Evolutionary conservation across 2,797 vertebrate species (phyloP).

Genomic region (Perodicticus potto): DNA sequence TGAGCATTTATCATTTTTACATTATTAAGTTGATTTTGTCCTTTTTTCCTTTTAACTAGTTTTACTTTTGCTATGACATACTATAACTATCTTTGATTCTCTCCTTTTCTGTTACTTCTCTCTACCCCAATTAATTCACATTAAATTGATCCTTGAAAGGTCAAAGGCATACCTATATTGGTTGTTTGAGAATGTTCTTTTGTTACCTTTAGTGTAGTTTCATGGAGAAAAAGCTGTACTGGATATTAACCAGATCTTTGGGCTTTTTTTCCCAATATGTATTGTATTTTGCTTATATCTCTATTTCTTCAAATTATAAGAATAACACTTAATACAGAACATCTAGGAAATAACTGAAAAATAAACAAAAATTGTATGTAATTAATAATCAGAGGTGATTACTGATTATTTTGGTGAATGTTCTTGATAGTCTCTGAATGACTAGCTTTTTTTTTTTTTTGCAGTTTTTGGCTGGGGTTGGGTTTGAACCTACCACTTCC

Average conservation of each 20-base stretch:
- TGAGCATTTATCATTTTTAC: not conserved
- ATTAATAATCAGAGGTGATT: not conserved
- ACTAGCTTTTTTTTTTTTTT: not conserved
- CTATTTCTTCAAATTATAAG: not conserved
- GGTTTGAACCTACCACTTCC: too few relatives aligned
- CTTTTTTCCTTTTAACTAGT: not conserved
- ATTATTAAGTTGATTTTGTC: not conserved
- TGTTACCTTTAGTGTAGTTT: constrained; percentile 20
- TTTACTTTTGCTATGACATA: not conserved
- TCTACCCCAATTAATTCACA: not conserved
- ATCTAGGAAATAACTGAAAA: not conserved
- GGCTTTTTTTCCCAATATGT: constrained; percentile 16
- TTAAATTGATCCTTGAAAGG: constrained; percentile 20
- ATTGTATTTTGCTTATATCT: constrained; percentile 13
- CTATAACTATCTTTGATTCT: not conserved
- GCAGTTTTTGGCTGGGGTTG: too few relatives aligned
- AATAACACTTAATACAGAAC: not conserved
- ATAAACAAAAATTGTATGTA: not conserved
- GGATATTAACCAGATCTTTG: not conserved
- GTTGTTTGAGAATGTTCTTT: constrained; percentile 3
- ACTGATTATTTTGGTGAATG: not conserved
- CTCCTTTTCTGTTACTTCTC: not conserved
- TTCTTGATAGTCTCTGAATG: constrained; percentile 12
- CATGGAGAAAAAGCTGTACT: not conserved
- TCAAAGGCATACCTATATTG: not conserved